phyloP scores from a whole-genome alignment of 1,140 invertebrate genomes.

The Physella acuta region DNA sequence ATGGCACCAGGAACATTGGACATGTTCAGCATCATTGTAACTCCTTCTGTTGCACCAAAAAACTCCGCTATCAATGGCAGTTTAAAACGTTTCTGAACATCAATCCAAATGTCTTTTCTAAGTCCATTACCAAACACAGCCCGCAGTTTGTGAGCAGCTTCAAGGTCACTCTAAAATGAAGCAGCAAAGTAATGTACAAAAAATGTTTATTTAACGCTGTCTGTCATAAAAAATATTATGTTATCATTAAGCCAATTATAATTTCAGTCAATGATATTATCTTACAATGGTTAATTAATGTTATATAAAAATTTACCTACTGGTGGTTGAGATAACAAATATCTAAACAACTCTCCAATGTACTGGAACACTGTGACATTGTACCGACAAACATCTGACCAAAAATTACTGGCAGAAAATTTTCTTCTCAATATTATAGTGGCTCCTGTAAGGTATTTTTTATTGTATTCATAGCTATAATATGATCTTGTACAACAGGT shows the following conservation, averaged over 20 bases:
- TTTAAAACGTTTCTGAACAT: slow-evolving; percentile 82
- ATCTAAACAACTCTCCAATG: slow-evolving; percentile 97
- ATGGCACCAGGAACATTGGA: slow-evolving; percentile 36
- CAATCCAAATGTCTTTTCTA: slow-evolving; percentile 91
- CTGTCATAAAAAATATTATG: too few species aligned
- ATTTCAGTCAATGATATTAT: too few species aligned
- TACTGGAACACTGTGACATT: slow-evolving; percentile 68
- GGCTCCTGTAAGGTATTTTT: slow-evolving; percentile 42
- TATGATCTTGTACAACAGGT: too few species aligned
- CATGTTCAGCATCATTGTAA: slow-evolving; percentile 74
- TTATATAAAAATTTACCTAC: slow-evolving; percentile 30
- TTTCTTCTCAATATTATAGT: slow-evolving; percentile 46
- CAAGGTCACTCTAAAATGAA: slow-evolving; percentile 33
- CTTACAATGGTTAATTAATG: too few species aligned
- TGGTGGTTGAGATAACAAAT: slow-evolving; percentile 72
- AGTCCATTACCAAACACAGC: slow-evolving; percentile 68
- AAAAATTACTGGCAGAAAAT: slow-evolving; percentile 51
- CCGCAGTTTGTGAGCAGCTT: slow-evolving; percentile 32
- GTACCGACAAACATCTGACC: slow-evolving; percentile 46
- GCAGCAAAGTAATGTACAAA: too few species aligned
- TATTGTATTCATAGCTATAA: too few species aligned
- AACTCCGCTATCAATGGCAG: slow-evolving; percentile 85
- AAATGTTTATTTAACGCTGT: too few species aligned
- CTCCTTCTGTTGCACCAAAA: slow-evolving; percentile 95
- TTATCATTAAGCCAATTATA: too few species aligned